These are phyloP conservation scores for Rousettus madagascariensis DNA, from an alignment of 2,797 vertebrate genomes.

Conservation along the genomic window DNA sequence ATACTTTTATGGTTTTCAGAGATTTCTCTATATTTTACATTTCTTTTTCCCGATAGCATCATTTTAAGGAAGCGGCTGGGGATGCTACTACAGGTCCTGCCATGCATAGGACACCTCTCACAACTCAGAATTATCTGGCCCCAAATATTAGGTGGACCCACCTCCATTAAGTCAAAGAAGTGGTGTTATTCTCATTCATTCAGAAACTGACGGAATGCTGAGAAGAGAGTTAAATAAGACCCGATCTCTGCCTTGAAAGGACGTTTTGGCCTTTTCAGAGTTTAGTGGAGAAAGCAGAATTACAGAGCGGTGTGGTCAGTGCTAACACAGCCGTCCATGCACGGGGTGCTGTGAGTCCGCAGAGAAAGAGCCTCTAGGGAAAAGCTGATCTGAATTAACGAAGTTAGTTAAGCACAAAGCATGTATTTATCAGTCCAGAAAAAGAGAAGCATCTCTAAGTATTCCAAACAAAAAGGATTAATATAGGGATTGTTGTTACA, in stretches of 20 bases:
- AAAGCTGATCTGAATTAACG: neutral
- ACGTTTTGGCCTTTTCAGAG: neutral
- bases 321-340: neutral
- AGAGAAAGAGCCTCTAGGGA: neutral
- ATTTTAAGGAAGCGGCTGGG: neutral
- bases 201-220: neutral
- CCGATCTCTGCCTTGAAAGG: neutral
- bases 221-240: neutral
- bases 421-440: neutral
- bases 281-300: neutral
- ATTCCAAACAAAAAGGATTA: neutral
- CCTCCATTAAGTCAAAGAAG: neutral
- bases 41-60: neutral
- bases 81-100: neutral
- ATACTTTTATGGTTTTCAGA: neutral
- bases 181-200: neutral
- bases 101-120: neutral
- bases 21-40: neutral
- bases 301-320: neutral
- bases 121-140: neutral
- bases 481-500: neutral
- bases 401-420: neutral
- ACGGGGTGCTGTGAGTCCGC: neutral
- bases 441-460: neutral
- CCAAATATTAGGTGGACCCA: neutral